These are phyloP conservation scores for Hydrozoanthus tunicans DNA, from an alignment of 64 coral and sea anemone species.

Conservation along the genomic window DNA sequence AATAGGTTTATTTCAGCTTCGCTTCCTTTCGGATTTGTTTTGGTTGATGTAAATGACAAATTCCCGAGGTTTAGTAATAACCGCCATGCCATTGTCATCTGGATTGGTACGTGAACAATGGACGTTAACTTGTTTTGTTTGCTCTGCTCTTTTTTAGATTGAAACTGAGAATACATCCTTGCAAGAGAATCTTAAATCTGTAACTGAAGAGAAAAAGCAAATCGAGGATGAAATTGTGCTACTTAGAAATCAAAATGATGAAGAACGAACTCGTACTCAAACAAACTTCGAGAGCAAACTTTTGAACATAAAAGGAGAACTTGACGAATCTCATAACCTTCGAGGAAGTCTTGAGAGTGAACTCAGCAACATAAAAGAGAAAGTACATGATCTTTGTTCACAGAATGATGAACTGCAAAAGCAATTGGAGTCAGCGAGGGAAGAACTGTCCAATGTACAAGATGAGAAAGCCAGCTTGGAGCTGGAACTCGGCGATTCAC, in stretches of 20 bases:
- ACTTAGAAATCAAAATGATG: conserved; percentile 35
- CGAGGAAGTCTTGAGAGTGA: conserved; percentile 30
- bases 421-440: conserved; percentile 24
- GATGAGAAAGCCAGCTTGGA: conserved; percentile 72
- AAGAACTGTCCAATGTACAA: conserved; percentile 62
- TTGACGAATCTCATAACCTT: conserved; percentile 4
- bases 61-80: no score
- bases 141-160: conserved; percentile 6
- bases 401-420: conserved; percentile 43
- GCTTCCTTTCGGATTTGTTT: no score
- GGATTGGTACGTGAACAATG: not conserved
- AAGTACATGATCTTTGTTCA: conserved; percentile 20
- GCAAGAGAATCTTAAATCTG: conserved; percentile 7
- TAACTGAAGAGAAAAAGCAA: conserved; percentile 47
- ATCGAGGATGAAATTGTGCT: conserved; percentile 7
- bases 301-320: conserved; percentile 23
- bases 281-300: conserved; percentile 32
- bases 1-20: no score
- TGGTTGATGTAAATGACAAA: no score
- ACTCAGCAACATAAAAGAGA: conserved; percentile 19
- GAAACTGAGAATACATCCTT: conserved; percentile 44
- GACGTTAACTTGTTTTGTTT: not conserved
- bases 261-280: conserved; percentile 9
- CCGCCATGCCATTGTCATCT: no score
- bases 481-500: conserved; percentile 66